A percentile compares a stretch with the other conserved stretches of the same genome.
Evolutionary conservation across 2,888 invertebrate species (phyloP).

Genomic region (Micoletzkya japonica): DNA sequence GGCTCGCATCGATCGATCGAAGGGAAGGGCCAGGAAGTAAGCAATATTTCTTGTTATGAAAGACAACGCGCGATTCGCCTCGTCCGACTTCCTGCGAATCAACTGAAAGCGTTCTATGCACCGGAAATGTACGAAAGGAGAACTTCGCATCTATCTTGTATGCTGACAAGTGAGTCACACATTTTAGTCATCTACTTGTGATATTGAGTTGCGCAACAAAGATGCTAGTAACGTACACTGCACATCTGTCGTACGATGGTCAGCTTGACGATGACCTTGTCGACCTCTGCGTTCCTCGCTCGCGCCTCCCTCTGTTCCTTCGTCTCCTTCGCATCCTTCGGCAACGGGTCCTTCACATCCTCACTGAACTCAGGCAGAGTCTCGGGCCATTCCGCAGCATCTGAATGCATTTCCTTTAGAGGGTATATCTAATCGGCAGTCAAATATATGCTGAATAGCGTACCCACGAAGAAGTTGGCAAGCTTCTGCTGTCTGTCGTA

Average conservation of each 20-base stretch:
- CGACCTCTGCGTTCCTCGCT: not conserved
- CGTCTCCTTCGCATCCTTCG: not conserved
- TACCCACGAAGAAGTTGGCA: not conserved
- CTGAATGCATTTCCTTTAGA: too few relatives aligned
- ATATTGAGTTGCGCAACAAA: not conserved
- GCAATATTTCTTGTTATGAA: not conserved
- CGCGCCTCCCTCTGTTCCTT: too few relatives aligned
- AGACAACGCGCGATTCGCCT: not conserved
- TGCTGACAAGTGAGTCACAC: too few relatives aligned
- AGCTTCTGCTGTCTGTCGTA: conserved; percentile 17
- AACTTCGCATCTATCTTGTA: too few relatives aligned
- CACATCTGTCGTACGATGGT: conserved; percentile 16
- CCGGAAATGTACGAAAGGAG: not conserved
- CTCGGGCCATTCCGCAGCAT: too few relatives aligned
- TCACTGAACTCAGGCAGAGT: not conserved
- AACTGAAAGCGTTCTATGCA: not conserved
- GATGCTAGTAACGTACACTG: conserved; percentile 2
- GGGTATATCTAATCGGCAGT: too few relatives aligned
- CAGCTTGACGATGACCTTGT: not conserved
- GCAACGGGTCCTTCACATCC: not conserved
- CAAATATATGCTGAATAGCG: not conserved
- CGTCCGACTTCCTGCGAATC: not conserved
- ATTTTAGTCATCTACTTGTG: too few relatives aligned
- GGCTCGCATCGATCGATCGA: conserved; percentile 1
- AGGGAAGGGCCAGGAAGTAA: not conserved